These are phyloP conservation scores for Achroia grisella DNA, from an alignment of 1,140 invertebrate genomes.

Conservation along the genomic window DNA sequence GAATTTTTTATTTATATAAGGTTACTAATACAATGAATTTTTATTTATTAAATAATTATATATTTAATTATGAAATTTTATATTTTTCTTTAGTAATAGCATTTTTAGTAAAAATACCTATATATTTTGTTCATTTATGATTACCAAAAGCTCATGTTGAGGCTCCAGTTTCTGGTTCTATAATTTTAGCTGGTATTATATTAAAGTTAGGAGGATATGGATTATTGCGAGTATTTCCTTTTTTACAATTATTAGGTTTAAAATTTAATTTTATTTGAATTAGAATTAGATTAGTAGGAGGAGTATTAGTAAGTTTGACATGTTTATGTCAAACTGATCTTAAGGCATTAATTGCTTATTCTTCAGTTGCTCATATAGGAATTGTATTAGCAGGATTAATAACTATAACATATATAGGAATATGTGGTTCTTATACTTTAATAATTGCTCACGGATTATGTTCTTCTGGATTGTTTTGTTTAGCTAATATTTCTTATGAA, in stretches of 20 bases:
- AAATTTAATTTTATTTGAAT: constrained; percentile 68
- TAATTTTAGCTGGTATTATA: constrained; percentile 81
- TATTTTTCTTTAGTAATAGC: constrained; percentile 73
- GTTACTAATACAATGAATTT: constrained; percentile 56
- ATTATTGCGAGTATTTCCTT: constrained; percentile 71
- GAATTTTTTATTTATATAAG: constrained; percentile 71
- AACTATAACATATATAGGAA: constrained; percentile 61
- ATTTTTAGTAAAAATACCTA: constrained; percentile 82
- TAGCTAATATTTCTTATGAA: constrained; percentile 79
- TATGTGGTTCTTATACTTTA: constrained; percentile 70
- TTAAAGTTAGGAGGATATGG: constrained; percentile 81
- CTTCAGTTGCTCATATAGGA: constrained; percentile 76
- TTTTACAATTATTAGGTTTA: constrained; percentile 56
- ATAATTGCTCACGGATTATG: constrained; percentile 80
- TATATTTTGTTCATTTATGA: constrained; percentile 81
- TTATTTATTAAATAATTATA: constrained; percentile 64
- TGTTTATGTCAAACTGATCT: constrained; percentile 77
- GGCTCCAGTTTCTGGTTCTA: constrained; percentile 79
- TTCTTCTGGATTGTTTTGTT: constrained; percentile 81
- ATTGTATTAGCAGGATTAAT: constrained; percentile 70
- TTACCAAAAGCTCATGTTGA: constrained; percentile 84
- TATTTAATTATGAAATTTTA: constrained; percentile 65
- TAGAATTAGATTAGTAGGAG: constrained; percentile 73
- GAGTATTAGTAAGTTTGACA: constrained; percentile 73
- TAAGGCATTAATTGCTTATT: constrained; percentile 79